Evolutionary conservation across 37 sponge, comb jelly and placozoan species (phyloP), one percentile per base, ranked within the genome.

Genomic region (Halisarca cf. caerulea): DNA sequence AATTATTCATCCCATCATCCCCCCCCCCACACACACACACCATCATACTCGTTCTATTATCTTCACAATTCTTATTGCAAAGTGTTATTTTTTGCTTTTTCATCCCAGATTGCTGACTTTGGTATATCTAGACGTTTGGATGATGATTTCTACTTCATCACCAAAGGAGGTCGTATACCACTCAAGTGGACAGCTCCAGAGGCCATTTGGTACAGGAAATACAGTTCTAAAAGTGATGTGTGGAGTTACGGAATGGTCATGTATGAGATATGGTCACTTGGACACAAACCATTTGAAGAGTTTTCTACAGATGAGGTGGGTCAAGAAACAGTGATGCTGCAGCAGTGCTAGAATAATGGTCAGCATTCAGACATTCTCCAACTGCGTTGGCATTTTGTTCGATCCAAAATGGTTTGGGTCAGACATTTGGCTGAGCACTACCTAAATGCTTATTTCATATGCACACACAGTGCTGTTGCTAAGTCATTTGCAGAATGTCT

Each of bases 151-250:
- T 74, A 74, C 77, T 74, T 41, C 24, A 37, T 4, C 42, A 40
- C 24, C 36, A 74, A 40, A 18, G 77, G 77, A 40, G 77, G 77
- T 4, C 45, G 77, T 41, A 37, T 74, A 21, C 83, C 83, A n/a
- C 61, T 82, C 5, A 38, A 36, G 40, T 82, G 83, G 83, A 82
- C 66, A 9, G 83, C 83, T 34, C 83, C 83, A 18, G 83, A 82
- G 32, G 83, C 77, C 24, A 40, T 74, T 43, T 43, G 36, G 45
- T 74, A 74, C 77, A 40, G 77, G 45, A 74, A 43, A 37, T 74
- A 74, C 77, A 74, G 42, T 38, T 25, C 45, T n/a, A 74, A 74
- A 37, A 74, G 77, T 74, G 77, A 74, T 41, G 77, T 74, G 77
- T 74, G 77, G 77, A 74, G 77, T 21, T 74, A 44, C 41, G 77